Conservation (phyloP, 2,797 vertebrate genomes). For the Xenops minutus region DNA sequence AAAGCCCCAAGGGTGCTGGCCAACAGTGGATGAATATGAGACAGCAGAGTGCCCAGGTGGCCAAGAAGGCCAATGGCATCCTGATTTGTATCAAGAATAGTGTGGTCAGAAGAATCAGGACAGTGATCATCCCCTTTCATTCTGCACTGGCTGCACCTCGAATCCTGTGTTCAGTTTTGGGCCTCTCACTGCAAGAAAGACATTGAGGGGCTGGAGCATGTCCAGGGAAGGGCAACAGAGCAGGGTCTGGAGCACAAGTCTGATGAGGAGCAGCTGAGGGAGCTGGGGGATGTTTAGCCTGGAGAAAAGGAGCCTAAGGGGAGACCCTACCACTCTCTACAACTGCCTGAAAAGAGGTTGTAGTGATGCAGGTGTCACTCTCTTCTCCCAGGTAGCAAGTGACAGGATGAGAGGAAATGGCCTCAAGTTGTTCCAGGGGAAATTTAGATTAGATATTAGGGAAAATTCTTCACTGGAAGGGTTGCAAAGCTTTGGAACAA, state of each 20-base stretch:
- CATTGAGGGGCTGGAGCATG: not conserved
- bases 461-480: not conserved
- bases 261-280: not conserved
- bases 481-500: not conserved
- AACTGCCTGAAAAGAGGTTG: not conserved
- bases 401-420: not conserved
- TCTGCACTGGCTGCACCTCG: not conserved
- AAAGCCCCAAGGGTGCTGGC: fast-evolving
- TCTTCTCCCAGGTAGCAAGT: not conserved
- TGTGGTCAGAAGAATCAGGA: not conserved
- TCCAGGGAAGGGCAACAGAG: not conserved
- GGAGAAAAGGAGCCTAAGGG: not conserved
- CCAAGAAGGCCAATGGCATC: not conserved
- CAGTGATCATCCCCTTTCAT: not conserved
- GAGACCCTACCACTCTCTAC: fast-evolving
- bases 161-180: not conserved
- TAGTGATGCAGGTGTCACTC: fast-evolving
- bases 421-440: not conserved
- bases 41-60: not conserved
- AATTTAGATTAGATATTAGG: not conserved
- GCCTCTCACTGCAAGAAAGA: not conserved
- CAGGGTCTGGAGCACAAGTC: not conserved
- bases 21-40: fast-evolving
- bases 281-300: not conserved
- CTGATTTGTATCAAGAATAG: not conserved